These are phyloP conservation scores for Drosophila nannoptera DNA, from an alignment of 1,140 invertebrate species.

Conservation along the genomic window DNA sequence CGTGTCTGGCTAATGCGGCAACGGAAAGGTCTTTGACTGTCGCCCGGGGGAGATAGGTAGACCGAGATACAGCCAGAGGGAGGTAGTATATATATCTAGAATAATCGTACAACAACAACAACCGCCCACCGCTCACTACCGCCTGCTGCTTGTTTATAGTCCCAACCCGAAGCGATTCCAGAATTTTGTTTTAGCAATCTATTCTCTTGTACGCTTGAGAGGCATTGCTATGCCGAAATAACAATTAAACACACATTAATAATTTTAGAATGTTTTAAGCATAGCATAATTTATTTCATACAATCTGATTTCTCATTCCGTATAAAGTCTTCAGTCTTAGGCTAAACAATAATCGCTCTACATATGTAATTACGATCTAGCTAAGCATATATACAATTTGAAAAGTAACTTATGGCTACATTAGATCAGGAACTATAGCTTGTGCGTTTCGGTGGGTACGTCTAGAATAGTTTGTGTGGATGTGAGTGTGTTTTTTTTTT, in stretches of 20 bases:
- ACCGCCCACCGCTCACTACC: slow-evolving; percentile 10
- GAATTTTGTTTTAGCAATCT: no score
- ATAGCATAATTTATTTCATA: slow-evolving; percentile 60
- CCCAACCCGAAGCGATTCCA: no score
- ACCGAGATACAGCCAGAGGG: neutral
- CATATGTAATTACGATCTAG: slow-evolving; percentile 8
- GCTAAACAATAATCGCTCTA: slow-evolving; percentile 20
- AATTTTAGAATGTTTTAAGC: slow-evolving; percentile 52
- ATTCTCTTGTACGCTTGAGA: no score
- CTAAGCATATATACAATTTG: slow-evolving; percentile 44
- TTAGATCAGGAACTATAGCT: slow-evolving; percentile 67
- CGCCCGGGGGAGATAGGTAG: slow-evolving; percentile 22
- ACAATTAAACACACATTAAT: slow-evolving; percentile 25
- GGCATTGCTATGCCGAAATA: neutral
- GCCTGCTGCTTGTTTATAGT: slow-evolving; percentile 31
- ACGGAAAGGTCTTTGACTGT: slow-evolving; percentile 48
- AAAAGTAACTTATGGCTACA: slow-evolving; percentile 46
- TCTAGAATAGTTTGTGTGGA: slow-evolving; percentile 1
- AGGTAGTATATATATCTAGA: neutral
- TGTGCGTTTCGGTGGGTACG: slow-evolving; percentile 39
- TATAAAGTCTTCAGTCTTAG: slow-evolving; percentile 59
- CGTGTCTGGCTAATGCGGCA: slow-evolving; percentile 11
- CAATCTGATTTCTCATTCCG: slow-evolving; percentile 22
- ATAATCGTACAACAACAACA: no score
- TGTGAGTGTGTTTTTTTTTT: neutral